These are phyloP conservation scores for Hycleus phaleratus DNA, from an alignment of 1,140 invertebrate species.

Conservation along the genomic window DNA sequence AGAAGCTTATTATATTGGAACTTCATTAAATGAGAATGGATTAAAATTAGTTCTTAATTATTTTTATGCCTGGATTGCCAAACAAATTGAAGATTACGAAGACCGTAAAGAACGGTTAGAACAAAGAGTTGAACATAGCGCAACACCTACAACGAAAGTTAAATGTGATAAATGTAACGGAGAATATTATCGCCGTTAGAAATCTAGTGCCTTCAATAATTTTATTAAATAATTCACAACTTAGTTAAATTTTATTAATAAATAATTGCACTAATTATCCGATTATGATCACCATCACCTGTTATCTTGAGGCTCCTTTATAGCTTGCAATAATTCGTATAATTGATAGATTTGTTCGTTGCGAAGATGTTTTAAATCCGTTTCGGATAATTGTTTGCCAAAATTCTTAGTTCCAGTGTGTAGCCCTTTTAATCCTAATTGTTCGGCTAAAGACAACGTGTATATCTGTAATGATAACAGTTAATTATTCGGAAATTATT, in stretches of 20 bases:
- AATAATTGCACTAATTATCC: too few species aligned
- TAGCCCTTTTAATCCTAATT: constrained; percentile 55
- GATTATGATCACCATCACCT: too few species aligned
- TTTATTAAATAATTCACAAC: too few species aligned
- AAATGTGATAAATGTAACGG: constrained; percentile 14
- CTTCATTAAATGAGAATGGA: not conserved
- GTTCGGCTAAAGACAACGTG: constrained; percentile 61
- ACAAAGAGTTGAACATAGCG: constrained; percentile 1
- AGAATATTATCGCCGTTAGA: constrained; percentile 5
- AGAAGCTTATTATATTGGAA: constrained; percentile 10
- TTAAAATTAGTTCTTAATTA: constrained; percentile 8
- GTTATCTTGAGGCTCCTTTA: constrained; percentile 31
- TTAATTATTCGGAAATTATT: constrained; percentile 7
- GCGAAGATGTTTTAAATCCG: constrained; percentile 62
- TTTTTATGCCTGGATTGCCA: constrained; percentile 15
- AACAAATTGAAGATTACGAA: constrained; percentile 6
- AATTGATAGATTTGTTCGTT: constrained; percentile 76
- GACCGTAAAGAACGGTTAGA: not conserved
- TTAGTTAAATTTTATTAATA: too few species aligned
- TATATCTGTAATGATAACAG: constrained; percentile 56
- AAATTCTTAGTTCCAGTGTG: constrained; percentile 48
- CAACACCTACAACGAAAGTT: not conserved
- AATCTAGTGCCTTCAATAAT: too few species aligned
- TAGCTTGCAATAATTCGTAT: constrained; percentile 72
- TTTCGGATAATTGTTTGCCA: constrained; percentile 51